Conservation (phyloP, 2,888 invertebrate genomes). For the Aplocera efformata region DNA sequence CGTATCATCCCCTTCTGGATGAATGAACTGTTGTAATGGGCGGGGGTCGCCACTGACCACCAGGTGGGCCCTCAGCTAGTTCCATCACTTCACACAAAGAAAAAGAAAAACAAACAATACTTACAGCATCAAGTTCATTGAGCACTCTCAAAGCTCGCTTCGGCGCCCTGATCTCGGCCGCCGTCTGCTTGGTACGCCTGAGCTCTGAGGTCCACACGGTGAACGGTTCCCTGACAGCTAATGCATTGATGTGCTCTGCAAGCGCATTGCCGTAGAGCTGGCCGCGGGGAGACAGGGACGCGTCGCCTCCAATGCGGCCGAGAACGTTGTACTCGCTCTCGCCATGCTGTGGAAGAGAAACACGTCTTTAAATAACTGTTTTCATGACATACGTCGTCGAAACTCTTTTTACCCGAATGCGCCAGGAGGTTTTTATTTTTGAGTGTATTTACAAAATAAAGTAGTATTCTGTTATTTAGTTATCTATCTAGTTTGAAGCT, state of each 20-base stretch:
- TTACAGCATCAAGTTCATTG: conserved; percentile 95
- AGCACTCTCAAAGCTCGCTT: conserved; percentile 92
- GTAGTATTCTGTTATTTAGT: too few relatives aligned
- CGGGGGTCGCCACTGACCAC: too few relatives aligned
- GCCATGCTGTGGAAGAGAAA: conserved; percentile 84
- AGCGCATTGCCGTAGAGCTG: conserved; percentile 87
- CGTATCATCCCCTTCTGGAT: too few relatives aligned
- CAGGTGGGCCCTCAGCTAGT: too few relatives aligned
- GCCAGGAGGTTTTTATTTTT: too few relatives aligned
- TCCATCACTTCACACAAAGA: too few relatives aligned
- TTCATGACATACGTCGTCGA: too few relatives aligned
- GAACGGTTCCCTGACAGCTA: conserved; percentile 84
- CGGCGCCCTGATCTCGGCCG: conserved; percentile 87
- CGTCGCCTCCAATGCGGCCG: conserved; percentile 95
- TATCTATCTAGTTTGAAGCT: too few relatives aligned
- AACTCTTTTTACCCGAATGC: too few relatives aligned
- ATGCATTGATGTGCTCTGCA: conserved; percentile 83
- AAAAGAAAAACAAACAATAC: conserved; percentile 46
- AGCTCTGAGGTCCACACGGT: conserved; percentile 95
- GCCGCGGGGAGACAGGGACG: conserved; percentile 90
- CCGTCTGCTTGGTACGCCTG: conserved; percentile 93
- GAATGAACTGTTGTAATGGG: too few relatives aligned
- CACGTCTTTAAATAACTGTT: too few relatives aligned
- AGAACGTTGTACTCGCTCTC: conserved; percentile 95
- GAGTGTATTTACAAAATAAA: too few relatives aligned